Base-by-base conservation (phyloP, 2,113 vertebrate genomes). In the western clawed frog (Xenopus tropicalis) region DNA sequence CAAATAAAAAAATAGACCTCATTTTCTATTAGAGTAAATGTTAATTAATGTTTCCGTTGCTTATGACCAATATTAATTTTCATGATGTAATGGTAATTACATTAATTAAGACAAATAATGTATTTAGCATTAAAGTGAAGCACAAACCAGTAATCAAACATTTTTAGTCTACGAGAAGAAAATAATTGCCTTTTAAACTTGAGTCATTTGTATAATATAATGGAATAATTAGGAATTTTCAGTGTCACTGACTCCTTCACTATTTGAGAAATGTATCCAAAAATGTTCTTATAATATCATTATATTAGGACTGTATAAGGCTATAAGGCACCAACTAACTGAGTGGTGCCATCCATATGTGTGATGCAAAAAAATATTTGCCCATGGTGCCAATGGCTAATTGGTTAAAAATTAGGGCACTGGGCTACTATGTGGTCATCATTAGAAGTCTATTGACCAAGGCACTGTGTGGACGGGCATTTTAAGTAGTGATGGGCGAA, bases 101-200 rank as follows among this genome's bases (percentile, higher is more conserved):
- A 62, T 43, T 69, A 75, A 69, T 75, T 75, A 75, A 75, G 66
- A 75, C 66, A 69, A 59, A 74, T 74, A 74, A 68, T 67, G 72
- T 64, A 74, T 67, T 61, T 67, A 74, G 58, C 64, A 61, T 43
- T 74, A 59, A 61, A 69, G 61, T 62, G 66, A 61, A 61, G 42
- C 64, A 69, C 24, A 52, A 62, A 20, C 13, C 19, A 61, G 21
- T n/a, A 59, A 17, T 67, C 46, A 67, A 74, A 42, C 65, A 62
- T 75, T 58, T 66, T 42, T 43, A 65, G 12, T 22, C 20, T 23
- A 22, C 20, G 11, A 62, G 11, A 57, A 37, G 24, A 43, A 46
- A 58, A 59, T 59, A 58, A 54, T 37, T 52, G 20, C 24, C 48
- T 64, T 37, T 8, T 52, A 64, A 25, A 23, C 2, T 17, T 17